These are phyloP conservation scores for Diaphora mendica DNA, from an alignment of 2,888 invertebrate species.

Conservation along the genomic window DNA sequence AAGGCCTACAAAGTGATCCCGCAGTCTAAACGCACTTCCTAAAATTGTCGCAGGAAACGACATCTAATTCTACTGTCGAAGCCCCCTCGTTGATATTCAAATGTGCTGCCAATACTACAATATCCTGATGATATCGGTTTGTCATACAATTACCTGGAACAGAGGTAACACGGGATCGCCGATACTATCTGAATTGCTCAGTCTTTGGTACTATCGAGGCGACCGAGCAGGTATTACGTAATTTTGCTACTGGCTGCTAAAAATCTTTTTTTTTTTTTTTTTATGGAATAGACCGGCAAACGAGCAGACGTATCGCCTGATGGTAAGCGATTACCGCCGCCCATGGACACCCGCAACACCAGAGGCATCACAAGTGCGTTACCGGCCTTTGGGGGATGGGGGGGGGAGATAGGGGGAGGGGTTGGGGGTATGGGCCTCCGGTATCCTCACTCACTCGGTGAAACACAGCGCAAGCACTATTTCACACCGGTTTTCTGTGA, in stretches of 20 bases:
- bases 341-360: no score
- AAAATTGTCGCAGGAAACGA: background rate
- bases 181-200: slow-evolving; percentile 24
- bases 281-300: no score
- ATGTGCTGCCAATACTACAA: slow-evolving; percentile 19
- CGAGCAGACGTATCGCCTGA: no score
- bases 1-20: background rate
- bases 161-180: slow-evolving; percentile 22
- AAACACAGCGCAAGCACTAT: no score
- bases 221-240: slow-evolving; percentile 11
- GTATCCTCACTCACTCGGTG: no score
- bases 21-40: background rate
- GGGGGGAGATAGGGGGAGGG: no score
- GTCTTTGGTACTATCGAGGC: slow-evolving; percentile 11
- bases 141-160: slow-evolving; percentile 28
- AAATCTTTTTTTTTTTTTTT: no score
- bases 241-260: slow-evolving; percentile 8
- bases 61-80: slow-evolving; percentile 13
- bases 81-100: slow-evolving; percentile 23
- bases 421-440: no score
- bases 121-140: slow-evolving; percentile 26
- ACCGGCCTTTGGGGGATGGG: no score
- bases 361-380: no score
- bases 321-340: no score
- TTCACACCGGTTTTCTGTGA: no score